Evolutionary conservation across 2,113 vertebrate genomes (phyloP), one percentile per base, ranked within the genome.

Genomic region (Daphoenositta chrysoptera): DNA sequence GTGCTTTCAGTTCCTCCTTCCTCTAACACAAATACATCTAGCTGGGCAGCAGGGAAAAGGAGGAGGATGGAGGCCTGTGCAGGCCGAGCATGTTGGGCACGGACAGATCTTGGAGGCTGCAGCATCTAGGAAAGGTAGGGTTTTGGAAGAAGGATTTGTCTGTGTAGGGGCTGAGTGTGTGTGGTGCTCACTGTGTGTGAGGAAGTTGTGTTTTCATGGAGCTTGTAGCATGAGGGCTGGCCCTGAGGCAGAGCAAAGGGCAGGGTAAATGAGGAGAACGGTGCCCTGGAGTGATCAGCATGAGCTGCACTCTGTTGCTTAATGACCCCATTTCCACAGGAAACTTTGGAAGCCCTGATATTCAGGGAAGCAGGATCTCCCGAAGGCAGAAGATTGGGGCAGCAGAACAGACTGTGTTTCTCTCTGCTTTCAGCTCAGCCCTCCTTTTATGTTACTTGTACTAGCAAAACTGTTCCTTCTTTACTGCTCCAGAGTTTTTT

Each of bases 161-260:
- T 40, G 37, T 4, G 4, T 3, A 35, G 63, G 48, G 22, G 39
- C 42, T 63, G 54, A 45, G 54, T 8, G 58, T 1, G 6, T 20
- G 16, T 39, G 58, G 50, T 27, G 45, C 54, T 89, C 0, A 1
- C 40, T 89, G 73, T 1, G 21, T n/a, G 27, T 1, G 11, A 56
- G 42, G 44, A 54, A 50, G 70, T 24, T 14, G 17, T 50, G 37
- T 12, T 63, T 45, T 87, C 3, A 1, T 13, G n/a, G 54, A 50
- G 50, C 50, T 58, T 31, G 30, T 35, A 19, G 72, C 1, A 1
- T 1, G 5, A 70, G 70, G 66, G 37, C 50, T 3, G 22, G 63
- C 79, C 19, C 75, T 53, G 71, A 90, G 79, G 75, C 66, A 89
- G 48, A 79, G 90, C 65, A n/a, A 50, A 91, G 76, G 64, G 68